Evolutionary conservation across 1,140 invertebrate genomes (phyloP).

Genomic region (Marisa cornuarietis): DNA sequence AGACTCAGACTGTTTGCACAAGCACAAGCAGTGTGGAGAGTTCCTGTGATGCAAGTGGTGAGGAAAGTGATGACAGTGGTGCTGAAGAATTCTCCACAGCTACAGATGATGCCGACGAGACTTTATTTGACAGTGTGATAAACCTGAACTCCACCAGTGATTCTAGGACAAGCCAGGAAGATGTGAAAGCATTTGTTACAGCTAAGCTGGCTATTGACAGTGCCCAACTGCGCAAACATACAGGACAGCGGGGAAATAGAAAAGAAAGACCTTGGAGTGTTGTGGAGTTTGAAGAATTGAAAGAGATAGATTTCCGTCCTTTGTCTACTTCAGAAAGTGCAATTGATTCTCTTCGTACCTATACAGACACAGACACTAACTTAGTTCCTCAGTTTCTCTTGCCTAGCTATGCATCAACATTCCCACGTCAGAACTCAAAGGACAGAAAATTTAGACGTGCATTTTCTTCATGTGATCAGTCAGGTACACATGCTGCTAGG

Average conservation of each 20-base stretch:
- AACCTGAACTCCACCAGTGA: slow-evolving; percentile 43
- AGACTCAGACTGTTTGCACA: slow-evolving; percentile 29
- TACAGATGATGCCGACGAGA: slow-evolving; percentile 46
- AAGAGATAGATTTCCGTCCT: slow-evolving; percentile 67
- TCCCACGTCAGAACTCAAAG: slow-evolving; percentile 35
- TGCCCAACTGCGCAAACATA: slow-evolving; percentile 34
- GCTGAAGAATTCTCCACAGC: slow-evolving; percentile 47
- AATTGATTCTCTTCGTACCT: slow-evolving; percentile 61
- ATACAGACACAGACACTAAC: slow-evolving; percentile 40
- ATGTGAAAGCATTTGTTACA: not conserved
- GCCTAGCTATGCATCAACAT: slow-evolving; percentile 38
- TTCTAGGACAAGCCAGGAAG: slow-evolving; percentile 27
- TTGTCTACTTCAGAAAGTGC: slow-evolving; percentile 88
- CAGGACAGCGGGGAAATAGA: slow-evolving; percentile 23
- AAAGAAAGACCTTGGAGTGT: slow-evolving; percentile 82
- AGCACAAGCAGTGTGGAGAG: slow-evolving; percentile 45
- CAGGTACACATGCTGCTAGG: slow-evolving; percentile 34
- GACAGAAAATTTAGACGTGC: slow-evolving; percentile 27
- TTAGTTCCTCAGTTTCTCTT: slow-evolving; percentile 19
- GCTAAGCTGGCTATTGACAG: slow-evolving; percentile 30
- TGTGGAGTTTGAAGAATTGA: slow-evolving; percentile 80
- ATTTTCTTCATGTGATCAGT: slow-evolving; percentile 27
- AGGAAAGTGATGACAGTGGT: slow-evolving; percentile 72
- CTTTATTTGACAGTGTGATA: slow-evolving; percentile 45
- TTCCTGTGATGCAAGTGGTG: slow-evolving; percentile 86